A percentile compares a stretch with the other conserved stretches of the same genome.
These are phyloP conservation scores for Drosophila merina DNA, from an alignment of 2,888 invertebrate species.

Conservation along the genomic window DNA sequence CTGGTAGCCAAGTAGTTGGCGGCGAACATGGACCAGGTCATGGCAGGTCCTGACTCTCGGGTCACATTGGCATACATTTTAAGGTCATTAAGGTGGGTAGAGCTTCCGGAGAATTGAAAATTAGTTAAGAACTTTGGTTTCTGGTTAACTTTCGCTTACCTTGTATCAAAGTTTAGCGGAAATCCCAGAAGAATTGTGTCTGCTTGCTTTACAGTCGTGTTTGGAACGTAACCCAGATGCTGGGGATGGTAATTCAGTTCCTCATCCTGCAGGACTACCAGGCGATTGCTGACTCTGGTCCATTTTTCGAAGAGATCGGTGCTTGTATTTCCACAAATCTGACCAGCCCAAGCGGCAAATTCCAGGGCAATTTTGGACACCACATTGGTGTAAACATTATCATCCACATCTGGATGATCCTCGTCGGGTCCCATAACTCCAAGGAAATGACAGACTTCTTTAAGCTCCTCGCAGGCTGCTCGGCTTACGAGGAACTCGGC, in stretches of 20 bases:
- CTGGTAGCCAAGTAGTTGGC: constrained; percentile 85
- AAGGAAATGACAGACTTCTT: constrained; percentile 81
- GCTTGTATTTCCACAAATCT: constrained; percentile 45
- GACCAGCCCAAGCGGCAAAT: constrained; percentile 85
- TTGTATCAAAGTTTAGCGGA: constrained; percentile 86
- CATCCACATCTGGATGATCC: constrained; percentile 86
- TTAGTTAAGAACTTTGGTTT: not conserved
- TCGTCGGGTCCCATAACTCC: constrained; percentile 88
- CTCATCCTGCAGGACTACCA: constrained; percentile 85
- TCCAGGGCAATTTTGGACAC: constrained; percentile 86
- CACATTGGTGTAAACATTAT: constrained; percentile 87
- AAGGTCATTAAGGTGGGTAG: constrained; percentile 85
- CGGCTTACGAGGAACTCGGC: constrained; percentile 87
- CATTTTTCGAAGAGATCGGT: constrained; percentile 55
- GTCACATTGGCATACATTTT: constrained; percentile 86
- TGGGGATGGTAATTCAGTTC: constrained; percentile 86
- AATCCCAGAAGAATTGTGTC: constrained; percentile 86
- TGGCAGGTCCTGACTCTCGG: constrained; percentile 85
- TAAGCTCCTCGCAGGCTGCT: constrained; percentile 84
- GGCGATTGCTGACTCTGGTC: constrained; percentile 85
- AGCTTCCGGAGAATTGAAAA: constrained; percentile 47
- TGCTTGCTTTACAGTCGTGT: constrained; percentile 86
- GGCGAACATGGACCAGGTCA: constrained; percentile 88
- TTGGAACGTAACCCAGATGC: constrained; percentile 85
- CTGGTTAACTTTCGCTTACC: constrained; percentile 73